Evolutionary conservation across 2,888 invertebrate species (phyloP).

Genomic region (Tenthredo scrophulariae): DNA sequence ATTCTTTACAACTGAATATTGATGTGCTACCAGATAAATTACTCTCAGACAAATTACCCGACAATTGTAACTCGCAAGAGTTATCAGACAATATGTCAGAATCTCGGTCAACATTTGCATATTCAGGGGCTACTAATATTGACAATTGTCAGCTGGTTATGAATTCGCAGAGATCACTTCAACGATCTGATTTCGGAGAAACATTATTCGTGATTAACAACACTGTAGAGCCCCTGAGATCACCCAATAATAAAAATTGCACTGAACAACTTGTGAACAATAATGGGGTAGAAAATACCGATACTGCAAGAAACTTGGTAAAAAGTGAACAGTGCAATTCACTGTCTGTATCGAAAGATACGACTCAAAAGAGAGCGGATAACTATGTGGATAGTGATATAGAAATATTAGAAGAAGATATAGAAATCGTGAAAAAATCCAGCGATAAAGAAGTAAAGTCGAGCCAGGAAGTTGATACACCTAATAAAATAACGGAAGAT

Average conservation of each 20-base stretch:
- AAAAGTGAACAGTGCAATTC: constrained; percentile 8
- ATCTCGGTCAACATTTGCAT: background rate
- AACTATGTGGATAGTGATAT: constrained; percentile 71
- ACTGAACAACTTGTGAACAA: constrained; percentile 69
- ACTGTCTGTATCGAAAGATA: background rate
- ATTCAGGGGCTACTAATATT: background rate
- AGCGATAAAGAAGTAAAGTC: background rate
- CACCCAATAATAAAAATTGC: constrained; percentile 56
- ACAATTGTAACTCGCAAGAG: background rate
- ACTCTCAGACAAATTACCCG: background rate
- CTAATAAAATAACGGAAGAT: background rate
- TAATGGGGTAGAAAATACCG: constrained; percentile 69
- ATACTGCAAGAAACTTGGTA: constrained; percentile 62
- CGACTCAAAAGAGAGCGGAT: background rate
- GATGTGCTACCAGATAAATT: background rate
- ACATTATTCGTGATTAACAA: constrained; percentile 52
- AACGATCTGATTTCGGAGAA: background rate
- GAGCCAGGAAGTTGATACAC: background rate
- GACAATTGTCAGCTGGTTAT: background rate
- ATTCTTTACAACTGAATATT: constrained; percentile 3
- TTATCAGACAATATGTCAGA: background rate
- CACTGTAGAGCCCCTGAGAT: constrained; percentile 60
- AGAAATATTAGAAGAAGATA: constrained; percentile 66
- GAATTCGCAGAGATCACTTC: background rate
- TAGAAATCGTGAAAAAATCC: background rate